Evolutionary conservation across 2,113 vertebrate species (phyloP), one percentile per base, ranked within the genome.

Genomic region (Cariama cristata): DNA sequence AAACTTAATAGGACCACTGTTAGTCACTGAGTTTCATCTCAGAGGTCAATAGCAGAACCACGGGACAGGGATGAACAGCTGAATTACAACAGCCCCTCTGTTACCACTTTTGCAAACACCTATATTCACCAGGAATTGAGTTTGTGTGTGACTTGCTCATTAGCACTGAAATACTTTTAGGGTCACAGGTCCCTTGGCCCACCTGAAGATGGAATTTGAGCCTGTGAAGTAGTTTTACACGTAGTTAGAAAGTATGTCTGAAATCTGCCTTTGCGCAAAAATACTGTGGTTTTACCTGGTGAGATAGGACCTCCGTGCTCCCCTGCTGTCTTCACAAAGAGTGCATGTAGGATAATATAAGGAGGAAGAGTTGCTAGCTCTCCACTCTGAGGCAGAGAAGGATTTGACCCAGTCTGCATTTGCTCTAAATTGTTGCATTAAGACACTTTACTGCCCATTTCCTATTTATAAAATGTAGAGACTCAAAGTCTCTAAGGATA

Each of bases 1-100:
- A 47, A 55, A 17, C 3, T 42, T 69, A 0, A 1, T 22, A 44
- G 12, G 6, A 17, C 19, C 45, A 15, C 10, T 0, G 1, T 23
- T 40, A 44, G 20, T 47, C 20, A 5, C 5, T 1, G 6, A 21
- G 9, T 35, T 66, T 66, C 55, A n/a, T 7, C 38, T 66, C 14
- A 3, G 35, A 38, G 7, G n/a, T 42, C 42, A 35, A 28, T 19
- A 38, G 12, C 40, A 40, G 32, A 50, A 63, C 13, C 13, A 2
- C 2, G 7, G n/a, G 30, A 8, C 30, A 35, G 18, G 23, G 12
- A 23, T 56, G 45, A 81, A 32, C 15, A 77, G 14, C 9, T 32
- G n/a, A 74, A 10, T 38, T 53, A 38, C 12, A 32, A 16, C 4
- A 22, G 16, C 19, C 14, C 8, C 19, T 40, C 67, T 2, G 4